Evolutionary conservation across 2,888 invertebrate genomes (phyloP).

Genomic region (Tetragnatha montana): DNA sequence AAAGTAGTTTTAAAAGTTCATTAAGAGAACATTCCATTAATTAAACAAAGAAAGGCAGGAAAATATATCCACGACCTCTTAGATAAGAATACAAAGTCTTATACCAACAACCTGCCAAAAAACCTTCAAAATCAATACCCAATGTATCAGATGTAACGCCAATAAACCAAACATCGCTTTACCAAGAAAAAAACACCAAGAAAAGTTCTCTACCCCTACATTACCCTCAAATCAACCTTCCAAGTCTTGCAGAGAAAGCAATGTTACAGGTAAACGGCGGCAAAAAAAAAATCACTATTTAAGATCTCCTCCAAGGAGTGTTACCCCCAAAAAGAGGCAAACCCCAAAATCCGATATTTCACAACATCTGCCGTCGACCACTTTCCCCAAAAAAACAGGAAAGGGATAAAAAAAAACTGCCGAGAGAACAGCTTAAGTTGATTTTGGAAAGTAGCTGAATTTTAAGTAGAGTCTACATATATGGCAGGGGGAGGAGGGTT

Average conservation of each 20-base stretch:
- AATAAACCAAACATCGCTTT: neutral
- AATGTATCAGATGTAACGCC: neutral
- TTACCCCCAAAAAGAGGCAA: neutral
- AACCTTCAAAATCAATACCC: neutral
- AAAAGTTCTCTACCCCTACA: neutral
- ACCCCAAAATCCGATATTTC: slow-evolving; percentile 22
- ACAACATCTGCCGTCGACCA: neutral
- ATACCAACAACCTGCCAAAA: no score
- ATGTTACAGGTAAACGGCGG: neutral
- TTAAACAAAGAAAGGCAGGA: no score
- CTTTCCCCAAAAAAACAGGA: slow-evolving; percentile 29
- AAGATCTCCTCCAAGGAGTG: neutral
- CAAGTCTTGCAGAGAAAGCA: neutral
- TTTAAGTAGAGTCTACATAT: slow-evolving; percentile 53
- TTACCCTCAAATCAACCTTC: neutral
- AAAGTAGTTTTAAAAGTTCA: no score
- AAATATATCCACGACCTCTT: no score
- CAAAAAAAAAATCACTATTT: neutral
- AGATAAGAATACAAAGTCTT: no score
- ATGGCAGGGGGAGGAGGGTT: slow-evolving; percentile 8
- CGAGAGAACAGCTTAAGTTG: slow-evolving; percentile 35
- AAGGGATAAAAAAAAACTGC: neutral
- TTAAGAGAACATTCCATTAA: no score
- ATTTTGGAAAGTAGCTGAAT: slow-evolving; percentile 60
- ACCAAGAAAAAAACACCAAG: neutral